Percentiles rank a stretch among this genome's conserved stretches.
Conservation (phyloP, 2,113 vertebrate species). For the Oncorhynchus kisutch region DNA sequence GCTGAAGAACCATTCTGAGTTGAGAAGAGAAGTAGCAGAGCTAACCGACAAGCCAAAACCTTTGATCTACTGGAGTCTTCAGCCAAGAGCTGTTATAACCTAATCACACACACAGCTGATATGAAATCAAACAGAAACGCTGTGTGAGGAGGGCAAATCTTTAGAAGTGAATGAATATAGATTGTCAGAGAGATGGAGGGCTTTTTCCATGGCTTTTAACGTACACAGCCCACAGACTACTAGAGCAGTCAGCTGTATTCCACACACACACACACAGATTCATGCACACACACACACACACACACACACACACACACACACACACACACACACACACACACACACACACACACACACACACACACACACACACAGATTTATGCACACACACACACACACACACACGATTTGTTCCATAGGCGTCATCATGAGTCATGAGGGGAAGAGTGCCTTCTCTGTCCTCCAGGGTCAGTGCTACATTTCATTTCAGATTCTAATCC, state of each 20-base stretch:
- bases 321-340: not conserved
- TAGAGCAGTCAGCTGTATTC: constrained; percentile 1
- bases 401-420: not conserved
- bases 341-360: not conserved
- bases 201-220: not conserved
- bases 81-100: not conserved
- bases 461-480: not conserved
- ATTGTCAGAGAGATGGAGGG: constrained; percentile 19
- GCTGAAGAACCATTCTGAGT: not conserved
- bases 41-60: not conserved
- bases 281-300: not conserved
- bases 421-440: not conserved
- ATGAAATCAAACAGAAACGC: constrained; percentile 68
- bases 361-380: constrained; percentile 13
- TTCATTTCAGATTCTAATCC: constrained; percentile 2
- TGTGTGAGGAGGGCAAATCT: constrained; percentile 48
- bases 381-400: constrained; percentile 19
- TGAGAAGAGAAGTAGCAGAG: not conserved
- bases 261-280: not conserved
- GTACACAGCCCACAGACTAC: constrained; percentile 36
- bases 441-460: not conserved
- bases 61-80: constrained; percentile 51
- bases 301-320: constrained; percentile 11
- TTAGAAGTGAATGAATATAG: constrained; percentile 56
- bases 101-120: constrained; percentile 69